Conservation (phyloP, 2,797 vertebrate species). For the Siniperca undulata region DNA sequence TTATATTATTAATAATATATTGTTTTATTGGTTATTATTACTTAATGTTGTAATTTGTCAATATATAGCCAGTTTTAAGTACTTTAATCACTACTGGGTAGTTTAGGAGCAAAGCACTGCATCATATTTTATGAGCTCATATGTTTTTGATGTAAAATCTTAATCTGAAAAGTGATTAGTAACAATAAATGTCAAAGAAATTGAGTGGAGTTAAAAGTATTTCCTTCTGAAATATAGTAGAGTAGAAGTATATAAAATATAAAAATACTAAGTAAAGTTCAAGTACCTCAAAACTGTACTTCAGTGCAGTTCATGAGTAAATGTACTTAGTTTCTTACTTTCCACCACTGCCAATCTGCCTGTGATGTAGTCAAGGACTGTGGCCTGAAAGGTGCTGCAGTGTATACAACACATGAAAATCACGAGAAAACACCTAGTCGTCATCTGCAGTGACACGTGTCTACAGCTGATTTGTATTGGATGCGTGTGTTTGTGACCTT, state of each 20-base stretch:
- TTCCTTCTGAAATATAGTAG: neutral
- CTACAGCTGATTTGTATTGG: conserved; percentile 40
- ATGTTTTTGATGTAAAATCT: neutral
- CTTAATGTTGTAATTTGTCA: neutral
- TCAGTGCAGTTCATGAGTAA: neutral
- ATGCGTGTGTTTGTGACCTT: conserved; percentile 55
- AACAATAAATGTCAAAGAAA: neutral
- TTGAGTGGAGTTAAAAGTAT: neutral
- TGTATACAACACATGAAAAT: neutral
- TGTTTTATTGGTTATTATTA: neutral
- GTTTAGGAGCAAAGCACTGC: neutral
- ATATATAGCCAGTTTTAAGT: neutral
- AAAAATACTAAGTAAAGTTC: neutral
- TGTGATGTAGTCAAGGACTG: neutral
- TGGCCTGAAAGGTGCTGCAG: neutral
- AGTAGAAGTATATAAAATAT: neutral
- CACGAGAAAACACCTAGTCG: conserved; percentile 16
- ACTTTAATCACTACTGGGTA: neutral
- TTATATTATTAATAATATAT: neutral
- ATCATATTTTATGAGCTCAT: neutral
- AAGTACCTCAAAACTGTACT: neutral
- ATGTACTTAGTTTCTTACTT: neutral
- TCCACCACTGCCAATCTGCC: neutral
- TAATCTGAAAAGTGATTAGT: too few species aligned
- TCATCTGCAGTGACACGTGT: conserved; percentile 37